Evolutionary conservation across 2,113 vertebrate genomes (phyloP).

Genomic region (Sinocyclocheilus grahami): DNA sequence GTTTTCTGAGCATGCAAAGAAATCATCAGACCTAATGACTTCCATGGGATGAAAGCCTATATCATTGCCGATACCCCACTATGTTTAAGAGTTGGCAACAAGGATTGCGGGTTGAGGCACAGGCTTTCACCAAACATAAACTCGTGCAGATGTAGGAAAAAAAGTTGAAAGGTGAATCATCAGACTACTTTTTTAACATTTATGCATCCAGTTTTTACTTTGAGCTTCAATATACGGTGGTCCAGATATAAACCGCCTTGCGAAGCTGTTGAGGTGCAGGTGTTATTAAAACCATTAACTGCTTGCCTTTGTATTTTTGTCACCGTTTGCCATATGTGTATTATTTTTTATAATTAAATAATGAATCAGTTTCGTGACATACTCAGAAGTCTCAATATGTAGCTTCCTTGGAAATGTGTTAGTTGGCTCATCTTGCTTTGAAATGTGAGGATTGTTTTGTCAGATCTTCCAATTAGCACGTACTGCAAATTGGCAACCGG

Average conservation of each 20-base stretch:
- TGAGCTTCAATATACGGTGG: neutral
- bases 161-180: neutral
- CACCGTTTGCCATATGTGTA: neutral
- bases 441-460: neutral
- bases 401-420: neutral
- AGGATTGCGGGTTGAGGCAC: neutral
- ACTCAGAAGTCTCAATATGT: too few relatives aligned
- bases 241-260: neutral
- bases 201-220: neutral
- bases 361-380: neutral
- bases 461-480: neutral
- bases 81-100: neutral
- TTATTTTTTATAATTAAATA: neutral
- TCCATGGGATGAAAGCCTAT: neutral
- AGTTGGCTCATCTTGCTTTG: neutral
- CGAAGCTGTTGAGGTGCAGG: neutral
- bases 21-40: neutral
- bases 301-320: too few relatives aligned
- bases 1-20: neutral
- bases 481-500: neutral
- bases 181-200: neutral
- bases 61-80: neutral
- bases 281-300: neutral
- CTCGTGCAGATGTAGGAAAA: neutral
- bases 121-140: neutral